Evolutionary conservation across 2,888 invertebrate species (phyloP), one percentile per base, ranked within the genome.

Genomic region (Leistus spinibarbis): DNA sequence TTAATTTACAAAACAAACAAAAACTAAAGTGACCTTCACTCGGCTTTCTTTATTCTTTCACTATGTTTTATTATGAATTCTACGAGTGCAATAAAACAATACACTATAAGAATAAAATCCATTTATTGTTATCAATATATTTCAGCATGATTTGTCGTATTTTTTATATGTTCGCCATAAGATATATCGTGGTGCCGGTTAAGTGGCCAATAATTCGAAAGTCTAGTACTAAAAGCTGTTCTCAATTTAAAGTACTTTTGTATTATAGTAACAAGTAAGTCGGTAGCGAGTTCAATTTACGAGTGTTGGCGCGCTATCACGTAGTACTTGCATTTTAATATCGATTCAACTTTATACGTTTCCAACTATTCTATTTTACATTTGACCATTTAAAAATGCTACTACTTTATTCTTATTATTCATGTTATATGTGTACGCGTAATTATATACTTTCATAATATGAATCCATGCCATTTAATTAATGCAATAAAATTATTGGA

Each of bases 101-200:
- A 10, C 1, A 3, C 13, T 40, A 40, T 40, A 1, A 40, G 13
- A 40, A 40, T 40, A 13, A 77, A 76, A 64, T 76, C 77, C 76
- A 77, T 76, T 40, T 40, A 10, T 40, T 5, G 40, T 40, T 40
- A 40, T 40, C 40, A 10, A 10, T 40, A 40, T 40, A 13, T 40
- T 40, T 40, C 40, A 40, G 13, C 40, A 40, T 40, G 7, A 10
- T 7, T 40, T 13, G 40, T 40, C 40, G 40, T 40, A 40, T 40
- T 10, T 40, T 17, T 67, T 76, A 76, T 68, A 65, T 71, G 67
- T 71, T 71, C 40, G 13, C 10, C 40, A 7, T 27, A n/a, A n/a
- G n/a, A 9, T 40, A 40, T 20, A 54, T 67, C 54, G 9, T 54
- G 22, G 20, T 57, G 10, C n/a, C 20, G 60, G 27, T 69, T 56